Evolutionary conservation across 2,797 vertebrate species (phyloP).

Genomic region (Trachurus trachurus): DNA sequence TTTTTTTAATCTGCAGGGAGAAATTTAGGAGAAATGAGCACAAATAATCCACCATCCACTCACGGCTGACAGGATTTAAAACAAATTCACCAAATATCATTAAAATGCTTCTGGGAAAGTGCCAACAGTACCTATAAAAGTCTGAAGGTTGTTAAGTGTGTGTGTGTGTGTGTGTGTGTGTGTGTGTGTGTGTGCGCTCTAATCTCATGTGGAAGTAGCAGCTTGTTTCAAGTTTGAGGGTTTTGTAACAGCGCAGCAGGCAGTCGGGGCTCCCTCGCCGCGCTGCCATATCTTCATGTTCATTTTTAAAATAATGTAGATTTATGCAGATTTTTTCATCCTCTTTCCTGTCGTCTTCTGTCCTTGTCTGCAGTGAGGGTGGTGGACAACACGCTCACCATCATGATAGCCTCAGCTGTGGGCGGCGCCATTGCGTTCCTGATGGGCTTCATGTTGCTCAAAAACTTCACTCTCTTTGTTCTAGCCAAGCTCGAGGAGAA

Average conservation of each 20-base stretch:
- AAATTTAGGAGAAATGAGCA: not conserved
- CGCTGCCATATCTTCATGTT: not conserved
- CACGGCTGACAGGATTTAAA: not conserved
- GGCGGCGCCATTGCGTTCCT: conserved; percentile 92
- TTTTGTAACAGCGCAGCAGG: not conserved
- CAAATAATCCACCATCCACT: not conserved
- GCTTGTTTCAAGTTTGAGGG: not conserved
- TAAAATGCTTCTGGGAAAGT: not conserved
- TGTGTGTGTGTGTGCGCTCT: not conserved
- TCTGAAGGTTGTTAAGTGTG: not conserved
- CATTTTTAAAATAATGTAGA: not conserved
- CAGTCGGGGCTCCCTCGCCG: not conserved
- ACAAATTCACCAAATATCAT: not conserved
- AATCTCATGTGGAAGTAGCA: not conserved
- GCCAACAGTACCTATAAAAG: not conserved
- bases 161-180: not conserved
- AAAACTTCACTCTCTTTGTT: conserved; percentile 93
- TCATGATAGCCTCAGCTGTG: conserved; percentile 91
- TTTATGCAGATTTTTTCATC: not conserved
- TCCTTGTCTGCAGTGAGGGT: conserved; percentile 86
- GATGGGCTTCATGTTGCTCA: conserved; percentile 92
- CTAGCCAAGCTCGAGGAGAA: conserved; percentile 92
- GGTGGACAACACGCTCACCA: conserved; percentile 93
- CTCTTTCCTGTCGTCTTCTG: conserved; percentile 22
- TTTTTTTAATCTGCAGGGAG: not conserved